Percentiles rank a stretch among this genome's conserved stretches.
Evolutionary conservation across 2,113 vertebrate species (phyloP).

Genomic region (Mormyrus lacerda): DNA sequence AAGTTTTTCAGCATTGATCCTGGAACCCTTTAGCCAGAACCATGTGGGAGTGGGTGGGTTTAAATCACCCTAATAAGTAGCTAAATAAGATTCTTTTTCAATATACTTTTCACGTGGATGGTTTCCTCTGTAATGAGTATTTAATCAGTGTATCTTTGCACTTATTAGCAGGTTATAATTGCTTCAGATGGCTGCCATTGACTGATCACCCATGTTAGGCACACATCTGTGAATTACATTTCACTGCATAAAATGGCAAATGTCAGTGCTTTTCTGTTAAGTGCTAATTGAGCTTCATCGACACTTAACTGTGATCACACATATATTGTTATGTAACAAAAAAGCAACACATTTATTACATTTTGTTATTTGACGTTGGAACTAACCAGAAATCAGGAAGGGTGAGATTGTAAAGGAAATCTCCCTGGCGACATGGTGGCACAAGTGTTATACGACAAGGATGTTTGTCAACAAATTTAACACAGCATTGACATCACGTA

Average conservation of each 20-base stretch:
- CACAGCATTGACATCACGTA: not conserved
- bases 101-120: not conserved
- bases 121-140: not conserved
- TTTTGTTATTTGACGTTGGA: not conserved
- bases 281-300: not conserved
- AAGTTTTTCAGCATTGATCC: not conserved
- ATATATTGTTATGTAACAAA: conserved; percentile 5
- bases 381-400: not conserved
- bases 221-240: conserved; percentile 4
- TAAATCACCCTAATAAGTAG: not conserved
- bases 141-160: not conserved
- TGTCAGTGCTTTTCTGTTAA: not conserved
- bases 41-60: not conserved
- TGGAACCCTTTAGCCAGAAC: not conserved
- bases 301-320: conserved; percentile 5
- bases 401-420: not conserved
- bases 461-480: conserved; percentile 7
- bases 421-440: not conserved
- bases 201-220: not conserved
- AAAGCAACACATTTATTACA: not conserved
- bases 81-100: not conserved
- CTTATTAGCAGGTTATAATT: not conserved
- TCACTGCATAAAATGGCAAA: not conserved
- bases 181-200: not conserved
- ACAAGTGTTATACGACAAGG: not conserved